A percentile compares a stretch with the other conserved stretches of the same genome.
phyloP scores from a whole-genome alignment of 2,797 vertebrate species.

The Nasua narica region DNA sequence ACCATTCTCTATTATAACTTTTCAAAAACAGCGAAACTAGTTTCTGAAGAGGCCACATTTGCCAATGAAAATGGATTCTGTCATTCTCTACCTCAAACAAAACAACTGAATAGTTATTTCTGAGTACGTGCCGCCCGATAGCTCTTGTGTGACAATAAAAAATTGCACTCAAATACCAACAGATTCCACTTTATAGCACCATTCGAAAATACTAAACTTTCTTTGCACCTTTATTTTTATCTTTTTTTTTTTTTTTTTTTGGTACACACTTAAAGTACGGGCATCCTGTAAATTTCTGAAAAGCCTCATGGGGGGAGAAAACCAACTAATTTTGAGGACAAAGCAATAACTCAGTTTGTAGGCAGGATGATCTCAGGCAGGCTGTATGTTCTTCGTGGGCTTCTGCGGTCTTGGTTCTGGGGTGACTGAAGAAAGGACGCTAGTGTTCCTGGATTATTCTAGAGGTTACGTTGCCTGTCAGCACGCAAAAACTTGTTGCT shows the following conservation, averaged over 20 bases:
- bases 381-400: not conserved
- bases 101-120: slow-evolving; percentile 1
- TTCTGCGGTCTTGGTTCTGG: not conserved
- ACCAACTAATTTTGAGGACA: slow-evolving; percentile 51
- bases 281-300: slow-evolving; percentile 59
- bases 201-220: slow-evolving; percentile 73
- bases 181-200: slow-evolving; percentile 68
- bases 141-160: slow-evolving; percentile 38
- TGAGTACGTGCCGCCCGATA: not conserved
- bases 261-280: slow-evolving; percentile 63
- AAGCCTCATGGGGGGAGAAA: slow-evolving; percentile 25
- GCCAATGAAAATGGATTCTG: not conserved
- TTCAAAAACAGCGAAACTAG: not conserved
- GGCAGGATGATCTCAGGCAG: slow-evolving; percentile 29
- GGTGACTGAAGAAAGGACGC: not conserved
- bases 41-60: not conserved
- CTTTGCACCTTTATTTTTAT: slow-evolving; percentile 70
- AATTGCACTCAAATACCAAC: slow-evolving; percentile 61
- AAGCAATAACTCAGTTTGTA: slow-evolving; percentile 45
- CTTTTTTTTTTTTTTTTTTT: slow-evolving; percentile 42
- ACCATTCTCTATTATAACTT: not conserved
- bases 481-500: not conserved
- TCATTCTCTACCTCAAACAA: not conserved
- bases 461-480: not conserved
- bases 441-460: not conserved